A percentile compares a stretch with the other conserved stretches of the same genome.
Evolutionary conservation across 2,888 invertebrate species (phyloP).

Genomic region (Meteorus colon): DNA sequence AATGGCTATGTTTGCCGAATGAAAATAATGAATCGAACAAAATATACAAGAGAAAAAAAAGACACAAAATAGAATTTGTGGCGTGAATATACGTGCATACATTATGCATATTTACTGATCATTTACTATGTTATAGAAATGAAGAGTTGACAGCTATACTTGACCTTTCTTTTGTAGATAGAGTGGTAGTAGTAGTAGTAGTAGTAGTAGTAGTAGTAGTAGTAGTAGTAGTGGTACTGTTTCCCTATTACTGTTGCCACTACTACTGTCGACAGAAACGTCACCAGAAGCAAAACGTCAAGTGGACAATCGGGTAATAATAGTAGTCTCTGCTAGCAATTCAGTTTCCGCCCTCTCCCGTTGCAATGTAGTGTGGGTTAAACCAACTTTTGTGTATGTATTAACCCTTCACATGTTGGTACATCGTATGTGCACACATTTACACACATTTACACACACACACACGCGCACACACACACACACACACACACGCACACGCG

Average conservation of each 20-base stretch:
- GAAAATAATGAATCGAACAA: too few species aligned
- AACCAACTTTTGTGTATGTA: neutral
- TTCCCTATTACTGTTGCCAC: neutral
- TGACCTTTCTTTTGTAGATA: too few species aligned
- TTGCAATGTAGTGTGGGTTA: slow-evolving; percentile 34
- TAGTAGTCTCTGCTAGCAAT: slow-evolving; percentile 39
- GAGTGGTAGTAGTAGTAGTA: too few species aligned
- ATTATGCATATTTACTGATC: too few species aligned
- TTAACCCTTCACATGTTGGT: neutral
- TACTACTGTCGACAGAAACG: slow-evolving; percentile 15
- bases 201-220: neutral
- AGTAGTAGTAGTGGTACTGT: neutral
- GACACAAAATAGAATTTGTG: too few species aligned
- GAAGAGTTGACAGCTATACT: too few species aligned
- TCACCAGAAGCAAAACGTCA: slow-evolving; percentile 43
- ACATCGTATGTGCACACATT: too few species aligned
- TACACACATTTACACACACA: too few species aligned
- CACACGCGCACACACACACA: neutral
- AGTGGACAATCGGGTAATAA: slow-evolving; percentile 51
- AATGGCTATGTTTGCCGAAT: too few species aligned
- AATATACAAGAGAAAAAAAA: too few species aligned
- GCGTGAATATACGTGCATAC: too few species aligned
- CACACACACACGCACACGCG: neutral
- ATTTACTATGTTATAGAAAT: too few species aligned
- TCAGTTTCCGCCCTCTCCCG: slow-evolving; percentile 47